Evolutionary conservation across 2,113 vertebrate genomes (phyloP), one percentile per base, ranked within the genome.

Genomic region (Cricetomys ansorgei): DNA sequence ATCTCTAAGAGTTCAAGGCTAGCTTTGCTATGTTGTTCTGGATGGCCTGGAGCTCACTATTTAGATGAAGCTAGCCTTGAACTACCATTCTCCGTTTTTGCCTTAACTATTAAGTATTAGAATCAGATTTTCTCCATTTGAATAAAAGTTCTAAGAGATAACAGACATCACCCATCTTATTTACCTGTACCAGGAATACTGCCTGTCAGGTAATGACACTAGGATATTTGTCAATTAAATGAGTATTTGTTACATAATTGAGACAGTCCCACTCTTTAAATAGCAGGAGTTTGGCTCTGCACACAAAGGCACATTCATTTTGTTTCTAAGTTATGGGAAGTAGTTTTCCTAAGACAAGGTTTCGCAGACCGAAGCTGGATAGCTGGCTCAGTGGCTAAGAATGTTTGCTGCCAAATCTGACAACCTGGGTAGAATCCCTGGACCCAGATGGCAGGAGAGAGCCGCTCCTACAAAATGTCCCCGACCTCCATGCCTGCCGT

Each of bases 201-300:
- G 40, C 84, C 53, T 84, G 2, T 70, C 94, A 50, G 50, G 86
- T 6, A 70, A 7, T 21, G 48, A 43, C 3, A 43, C 7, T 64
- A 79, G 86, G 89, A 73, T 81, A 83, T 72, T 55, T 83, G 40
- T 40, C 80, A 77, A 69, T 25, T 80, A 88, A 83, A 86, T 59
- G 67, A 50, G 5, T 83, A 67, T 67, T 67, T 88, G 53, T 7
- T 88, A 93, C 91, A 89, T 8, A 23, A n/a, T 5, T 6, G 29
- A 57, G 45, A 94, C 53, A 53, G 72, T 34, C 64, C 59, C 53
- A 27, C 21, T 77, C 79, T 53, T 94, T 77, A 72, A 27, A 48
- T 57, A 73, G 19, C 45, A 95, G 55, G 62, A 88, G 77, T 45
- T 37, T 57, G 48, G 23, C n/a, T 95, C 50, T 77, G 25, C 29